Evolutionary conservation across 2,797 vertebrate genomes (phyloP), one percentile per base, ranked within the genome.

Genomic region (Diglossa cyanea): DNA sequence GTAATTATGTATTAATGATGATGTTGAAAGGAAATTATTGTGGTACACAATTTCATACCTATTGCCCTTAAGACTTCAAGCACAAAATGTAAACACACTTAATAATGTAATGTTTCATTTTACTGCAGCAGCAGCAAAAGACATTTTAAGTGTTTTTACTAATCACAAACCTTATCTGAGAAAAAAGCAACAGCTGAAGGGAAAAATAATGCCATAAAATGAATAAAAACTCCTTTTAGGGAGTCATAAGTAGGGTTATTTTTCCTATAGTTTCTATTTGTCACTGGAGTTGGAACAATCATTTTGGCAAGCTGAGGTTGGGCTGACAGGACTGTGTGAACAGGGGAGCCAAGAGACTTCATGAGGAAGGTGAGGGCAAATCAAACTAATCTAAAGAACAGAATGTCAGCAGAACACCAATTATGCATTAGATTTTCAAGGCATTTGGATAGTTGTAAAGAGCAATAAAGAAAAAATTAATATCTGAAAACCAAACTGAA

Each of bases 31-130:
- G 33, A 94, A 87, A 85, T 73, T 86, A 73, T 75, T 73, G 40
- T 80, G 54, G 48, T 55, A 72, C 68, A 61, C 54, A 48, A 79
- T 82, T 91, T 93, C 0, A 0, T 60, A 96, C 81, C 81, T 91
- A 67, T 7, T 74, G 40, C 60, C 89, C 86, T 89, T 67, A 91
- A 79, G 55, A 89, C 60, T 86, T 83, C 10, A 11, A 91, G 63
- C 30, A 87, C 54, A 60, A 91, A 86, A 67, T 79, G 88, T 86
- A 95, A 97, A 90, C 77, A 70, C 17, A 60, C 51, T 94, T 82
- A 84, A 92, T 92, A 95, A 92, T 42, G 65, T 30, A 92, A 84
- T 12, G 4, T 53, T 94, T 68, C 67, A 53, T 78, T 84, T 74
- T 84, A 66, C 50, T 60, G 63, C 21, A 65, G 79, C 25, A 81